These are phyloP conservation scores for Calonectris borealis DNA, from an alignment of 2,113 vertebrate species.

Conservation along the genomic window DNA sequence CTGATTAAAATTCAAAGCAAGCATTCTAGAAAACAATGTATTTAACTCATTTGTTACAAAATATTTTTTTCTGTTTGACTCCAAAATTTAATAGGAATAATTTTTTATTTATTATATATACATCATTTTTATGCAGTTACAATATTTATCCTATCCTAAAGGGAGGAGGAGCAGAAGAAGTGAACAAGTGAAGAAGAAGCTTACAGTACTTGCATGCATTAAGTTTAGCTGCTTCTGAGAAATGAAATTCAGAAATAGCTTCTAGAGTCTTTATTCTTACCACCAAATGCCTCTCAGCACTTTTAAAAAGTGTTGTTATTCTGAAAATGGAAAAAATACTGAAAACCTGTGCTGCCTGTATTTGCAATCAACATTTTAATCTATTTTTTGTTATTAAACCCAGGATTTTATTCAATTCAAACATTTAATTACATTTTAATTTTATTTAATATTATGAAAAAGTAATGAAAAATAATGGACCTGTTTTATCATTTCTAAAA, in stretches of 20 bases:
- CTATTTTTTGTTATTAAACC: not conserved
- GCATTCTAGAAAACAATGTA: not conserved
- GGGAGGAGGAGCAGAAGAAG: not conserved
- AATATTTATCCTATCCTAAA: not conserved
- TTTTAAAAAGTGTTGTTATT: not conserved
- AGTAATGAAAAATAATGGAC: not conserved
- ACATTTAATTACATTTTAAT: not conserved
- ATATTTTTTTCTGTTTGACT: not conserved
- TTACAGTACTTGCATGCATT: not conserved
- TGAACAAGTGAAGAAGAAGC: not conserved
- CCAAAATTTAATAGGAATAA: not conserved
- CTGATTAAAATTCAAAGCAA: not conserved
- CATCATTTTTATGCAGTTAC: not conserved
- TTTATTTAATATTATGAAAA: not conserved
- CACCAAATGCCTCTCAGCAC: rapidly evolving
- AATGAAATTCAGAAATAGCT: not conserved
- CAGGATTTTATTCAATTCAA: not conserved
- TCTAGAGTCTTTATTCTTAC: not conserved
- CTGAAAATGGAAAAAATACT: not conserved
- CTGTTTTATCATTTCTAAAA: not conserved
- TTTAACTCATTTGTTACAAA: not conserved
- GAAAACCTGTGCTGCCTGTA: not conserved
- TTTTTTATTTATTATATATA: not conserved
- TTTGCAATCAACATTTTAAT: not conserved
- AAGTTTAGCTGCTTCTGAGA: not conserved